Percentiles rank a stretch among this genome's conserved stretches.
phyloP scores from a whole-genome alignment of 1,140 invertebrate genomes.

The Phenacoccus solenopsis region DNA sequence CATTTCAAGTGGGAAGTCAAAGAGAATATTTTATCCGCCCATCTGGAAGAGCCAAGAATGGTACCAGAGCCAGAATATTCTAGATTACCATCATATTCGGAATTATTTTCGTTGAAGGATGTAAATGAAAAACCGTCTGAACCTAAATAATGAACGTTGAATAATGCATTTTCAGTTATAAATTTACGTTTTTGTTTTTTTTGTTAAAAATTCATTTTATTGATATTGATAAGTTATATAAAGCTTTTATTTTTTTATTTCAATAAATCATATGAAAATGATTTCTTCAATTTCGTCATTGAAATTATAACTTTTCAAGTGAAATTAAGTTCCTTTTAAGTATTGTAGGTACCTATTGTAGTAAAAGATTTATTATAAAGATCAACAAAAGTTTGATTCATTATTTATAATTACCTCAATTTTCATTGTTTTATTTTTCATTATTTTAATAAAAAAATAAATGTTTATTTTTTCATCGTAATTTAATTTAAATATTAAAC shows the following conservation, averaged over 20 bases:
- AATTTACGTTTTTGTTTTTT: background rate
- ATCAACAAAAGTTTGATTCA: no score
- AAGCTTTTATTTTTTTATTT: background rate
- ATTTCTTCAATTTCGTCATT: background rate
- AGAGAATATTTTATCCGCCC: constrained; percentile 21
- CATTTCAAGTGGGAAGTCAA: constrained; percentile 24
- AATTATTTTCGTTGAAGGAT: background rate
- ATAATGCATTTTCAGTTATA: background rate
- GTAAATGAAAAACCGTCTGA: constrained; percentile 1
- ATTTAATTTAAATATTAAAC: no score
- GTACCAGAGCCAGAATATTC: background rate
- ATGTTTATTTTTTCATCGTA: no score
- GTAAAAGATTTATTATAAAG: no score
- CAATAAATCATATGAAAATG: background rate
- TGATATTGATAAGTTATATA: background rate
- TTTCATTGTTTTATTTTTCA: no score
- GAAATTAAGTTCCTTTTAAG: background rate
- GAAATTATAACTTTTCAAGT: background rate
- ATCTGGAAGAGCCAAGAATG: background rate
- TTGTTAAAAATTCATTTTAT: background rate
- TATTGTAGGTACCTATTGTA: no score
- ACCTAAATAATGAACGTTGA: background rate
- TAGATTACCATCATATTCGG: constrained; percentile 3
- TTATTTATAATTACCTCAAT: background rate
- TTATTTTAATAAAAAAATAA: no score